Evolutionary conservation across 2,888 invertebrate genomes (phyloP), one percentile per base, ranked within the genome.

Genomic region (Hanleya hanleyi): DNA sequence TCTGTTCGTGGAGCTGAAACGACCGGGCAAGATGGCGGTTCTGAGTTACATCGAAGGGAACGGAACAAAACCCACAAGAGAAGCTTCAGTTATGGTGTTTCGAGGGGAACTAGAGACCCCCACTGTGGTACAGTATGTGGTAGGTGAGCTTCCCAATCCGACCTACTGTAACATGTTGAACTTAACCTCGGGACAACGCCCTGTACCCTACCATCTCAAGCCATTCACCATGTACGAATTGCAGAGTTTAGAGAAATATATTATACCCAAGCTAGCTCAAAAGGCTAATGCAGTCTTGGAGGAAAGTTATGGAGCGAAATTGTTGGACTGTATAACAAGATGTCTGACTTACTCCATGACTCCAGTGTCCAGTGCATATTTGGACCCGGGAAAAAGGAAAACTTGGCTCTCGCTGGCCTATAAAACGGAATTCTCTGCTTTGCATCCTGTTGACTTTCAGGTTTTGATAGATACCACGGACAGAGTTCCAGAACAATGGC

Each of bases 401-500:
- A 76, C 82, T 0, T 87, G 87, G 87, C 84, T 87, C 69, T 84
- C 85, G 82, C 81, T 87, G 38, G 79, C 82, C 26, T 84, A 85
- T 67, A 81, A 85, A 62, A 65, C 83, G 3, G 86, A 87, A 70
- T 86, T 84, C 70, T 81, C 79, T 35, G 84, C 85, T 0, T 76
- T 88, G 9, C 83, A 86, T 67, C 87, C 87, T 0, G 73, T 87
- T 9, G 88, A 87, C 65, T 85, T 88, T 69, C 86, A 86, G 74
- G 81, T 87, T 62, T 78, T 86, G 5, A 85, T 87, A 4, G 83
- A 87, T 74, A 83, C 81, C 73, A 81, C 84, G 0, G 77, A 77
- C 0, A 76, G 73, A 7, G 50, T 83, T 64, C 78, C 86, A 0
- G 49, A 65, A 1, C 71, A 83, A 6, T 88, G 88, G 88, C 67